These are phyloP conservation scores for Eupithecia tripunctaria DNA, from an alignment of 2,888 invertebrate genomes.

Conservation along the genomic window DNA sequence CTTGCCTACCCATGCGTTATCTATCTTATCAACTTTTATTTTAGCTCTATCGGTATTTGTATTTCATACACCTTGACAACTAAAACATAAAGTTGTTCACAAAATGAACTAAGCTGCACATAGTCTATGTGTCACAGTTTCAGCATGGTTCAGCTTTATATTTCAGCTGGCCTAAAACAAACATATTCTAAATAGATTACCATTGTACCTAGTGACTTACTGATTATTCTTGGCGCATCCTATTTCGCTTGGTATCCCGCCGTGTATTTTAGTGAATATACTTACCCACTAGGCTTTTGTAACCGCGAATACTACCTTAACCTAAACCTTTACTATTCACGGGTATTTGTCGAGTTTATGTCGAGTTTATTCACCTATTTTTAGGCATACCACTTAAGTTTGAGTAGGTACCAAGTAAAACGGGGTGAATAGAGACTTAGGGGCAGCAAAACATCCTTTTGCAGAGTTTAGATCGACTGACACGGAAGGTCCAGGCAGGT, in stretches of 20 bases:
- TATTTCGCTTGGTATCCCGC: not conserved
- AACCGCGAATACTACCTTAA: not conserved
- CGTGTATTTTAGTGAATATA: not conserved
- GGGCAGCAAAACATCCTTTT: no score
- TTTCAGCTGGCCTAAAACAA: not conserved
- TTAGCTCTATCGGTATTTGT: not conserved
- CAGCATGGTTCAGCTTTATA: not conserved
- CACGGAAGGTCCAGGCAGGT: no score
- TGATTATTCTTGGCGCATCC: not conserved
- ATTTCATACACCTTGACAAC: not conserved
- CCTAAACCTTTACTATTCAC: not conserved
- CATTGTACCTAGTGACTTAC: not conserved
- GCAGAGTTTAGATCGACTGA: no score
- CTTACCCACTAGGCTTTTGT: not conserved
- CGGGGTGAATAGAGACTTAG: no score
- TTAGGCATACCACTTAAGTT: no score
- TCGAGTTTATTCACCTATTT: not conserved
- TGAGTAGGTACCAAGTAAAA: no score
- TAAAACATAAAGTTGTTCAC: not conserved
- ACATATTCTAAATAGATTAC: not conserved
- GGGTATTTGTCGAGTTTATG: not conserved
- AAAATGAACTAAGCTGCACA: not conserved
- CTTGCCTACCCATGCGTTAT: slow-evolving; percentile 5
- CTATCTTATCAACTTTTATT: slow-evolving; percentile 9
- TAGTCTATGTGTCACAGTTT: not conserved